These are phyloP conservation scores for Sycophaga agraensis DNA, from an alignment of 1,140 invertebrate species.

Conservation along the genomic window DNA sequence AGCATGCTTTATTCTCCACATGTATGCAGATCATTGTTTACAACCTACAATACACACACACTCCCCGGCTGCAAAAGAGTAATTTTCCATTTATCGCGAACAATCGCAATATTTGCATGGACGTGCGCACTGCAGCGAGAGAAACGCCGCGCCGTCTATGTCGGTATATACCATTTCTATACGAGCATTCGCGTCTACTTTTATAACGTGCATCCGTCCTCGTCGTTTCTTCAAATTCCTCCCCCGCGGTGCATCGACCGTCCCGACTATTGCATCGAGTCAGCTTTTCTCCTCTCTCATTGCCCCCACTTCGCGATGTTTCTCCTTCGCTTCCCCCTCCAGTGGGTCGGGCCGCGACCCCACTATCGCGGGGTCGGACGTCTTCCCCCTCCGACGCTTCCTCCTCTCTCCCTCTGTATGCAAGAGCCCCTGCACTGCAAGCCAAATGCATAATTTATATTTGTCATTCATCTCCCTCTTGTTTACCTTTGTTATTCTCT, in stretches of 20 bases:
- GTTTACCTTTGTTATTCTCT: slow-evolving; percentile 51
- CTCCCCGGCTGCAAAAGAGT: too few relatives aligned
- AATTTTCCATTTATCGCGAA: too few relatives aligned
- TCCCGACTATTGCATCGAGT: neutral
- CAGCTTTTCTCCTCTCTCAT: neutral
- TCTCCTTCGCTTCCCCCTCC: neutral
- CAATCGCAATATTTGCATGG: too few relatives aligned
- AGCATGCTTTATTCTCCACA: too few relatives aligned
- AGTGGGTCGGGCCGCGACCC: slow-evolving; percentile 18
- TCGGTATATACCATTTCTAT: neutral
- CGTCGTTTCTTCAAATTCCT: neutral
- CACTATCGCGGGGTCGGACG: neutral
- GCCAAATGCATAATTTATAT: slow-evolving; percentile 48
- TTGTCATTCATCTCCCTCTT: slow-evolving; percentile 48
- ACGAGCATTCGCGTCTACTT: too few relatives aligned
- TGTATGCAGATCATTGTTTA: too few relatives aligned
- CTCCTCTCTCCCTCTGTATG: neutral
- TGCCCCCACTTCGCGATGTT: neutral
- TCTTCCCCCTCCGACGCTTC: neutral
- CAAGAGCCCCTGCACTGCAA: slow-evolving; percentile 31
- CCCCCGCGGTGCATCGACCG: neutral
- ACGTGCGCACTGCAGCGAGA: too few relatives aligned
- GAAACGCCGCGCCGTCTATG: neutral
- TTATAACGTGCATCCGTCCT: neutral
- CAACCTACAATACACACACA: too few relatives aligned